These are phyloP conservation scores for Ashinkailepas kermadecensis DNA, from an alignment of 2,888 invertebrate genomes.

Conservation along the genomic window DNA sequence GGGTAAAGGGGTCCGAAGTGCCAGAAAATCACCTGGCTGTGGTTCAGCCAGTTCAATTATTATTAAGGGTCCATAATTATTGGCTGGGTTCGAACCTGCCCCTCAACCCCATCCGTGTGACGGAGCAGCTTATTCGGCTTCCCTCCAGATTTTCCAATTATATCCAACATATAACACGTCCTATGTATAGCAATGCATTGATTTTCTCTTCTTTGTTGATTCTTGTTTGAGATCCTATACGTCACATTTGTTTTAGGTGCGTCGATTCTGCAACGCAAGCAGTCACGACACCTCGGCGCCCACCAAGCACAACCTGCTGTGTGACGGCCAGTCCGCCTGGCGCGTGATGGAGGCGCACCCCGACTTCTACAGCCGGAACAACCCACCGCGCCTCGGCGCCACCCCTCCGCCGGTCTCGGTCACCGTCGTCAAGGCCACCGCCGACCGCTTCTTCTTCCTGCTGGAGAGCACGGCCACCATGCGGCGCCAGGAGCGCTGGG, in stretches of 20 bases:
- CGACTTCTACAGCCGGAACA: slow-evolving; percentile 37
- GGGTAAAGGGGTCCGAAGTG: no score
- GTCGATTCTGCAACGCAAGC: slow-evolving; percentile 54
- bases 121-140: no score
- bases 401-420: not conserved
- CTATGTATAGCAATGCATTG: no score
- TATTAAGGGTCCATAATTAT: no score
- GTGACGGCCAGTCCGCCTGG: slow-evolving; percentile 40
- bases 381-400: not conserved
- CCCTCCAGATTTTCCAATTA: no score
- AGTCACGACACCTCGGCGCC: slow-evolving; percentile 42
- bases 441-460: not conserved
- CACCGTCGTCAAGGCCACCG: not conserved
- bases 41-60: no score
- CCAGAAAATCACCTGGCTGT: no score
- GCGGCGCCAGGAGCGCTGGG: slow-evolving; percentile 49
- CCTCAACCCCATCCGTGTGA: no score
- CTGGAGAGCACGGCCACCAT: not conserved
- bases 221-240: no score
- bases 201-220: no score
- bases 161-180: no score
- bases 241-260: slow-evolving; percentile 40
- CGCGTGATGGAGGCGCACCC: slow-evolving; percentile 38
- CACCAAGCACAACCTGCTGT: slow-evolving; percentile 41
- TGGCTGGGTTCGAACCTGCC: no score